A percentile compares a stretch with the other conserved stretches of the same genome.
Conservation (phyloP, 30 jellyfish, hydroid and myxozoan species). For the Turritopsis dohrnii region DNA sequence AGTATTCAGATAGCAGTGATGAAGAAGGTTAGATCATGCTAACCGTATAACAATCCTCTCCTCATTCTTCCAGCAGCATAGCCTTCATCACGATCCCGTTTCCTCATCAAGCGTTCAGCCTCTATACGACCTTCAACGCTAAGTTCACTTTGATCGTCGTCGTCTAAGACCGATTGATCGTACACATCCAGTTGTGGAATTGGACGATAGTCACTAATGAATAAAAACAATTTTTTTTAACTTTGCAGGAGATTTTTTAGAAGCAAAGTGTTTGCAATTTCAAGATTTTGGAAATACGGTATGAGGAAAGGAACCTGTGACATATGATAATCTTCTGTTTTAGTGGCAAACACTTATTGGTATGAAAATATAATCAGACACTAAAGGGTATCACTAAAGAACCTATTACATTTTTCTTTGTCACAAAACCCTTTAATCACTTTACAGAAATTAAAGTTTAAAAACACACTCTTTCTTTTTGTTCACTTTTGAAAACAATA, state of each 20-base stretch:
- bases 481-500: no score
- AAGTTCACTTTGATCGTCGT: constrained; percentile 63
- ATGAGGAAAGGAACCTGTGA: no score
- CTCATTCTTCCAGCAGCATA: constrained; percentile 72
- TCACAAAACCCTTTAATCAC: no score
- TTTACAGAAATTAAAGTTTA: no score
- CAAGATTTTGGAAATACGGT: no score
- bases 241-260: not conserved
- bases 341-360: no score
- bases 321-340: no score
- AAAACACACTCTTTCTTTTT: no score
- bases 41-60: constrained; percentile 92
- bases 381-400: no score
- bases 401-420: no score
- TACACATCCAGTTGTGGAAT: constrained; percentile 84
- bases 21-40: not conserved
- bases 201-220: constrained; percentile 72
- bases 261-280: not conserved
- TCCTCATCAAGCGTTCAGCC: constrained; percentile 82
- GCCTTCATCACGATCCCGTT: constrained; percentile 92
- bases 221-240: not conserved
- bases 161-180: constrained; percentile 43
- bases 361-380: no score
- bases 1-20: no score
- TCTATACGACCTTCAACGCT: constrained; percentile 71